Evolutionary conservation across 2,888 invertebrate species (phyloP).

Genomic region (Tenodera sinensis): DNA sequence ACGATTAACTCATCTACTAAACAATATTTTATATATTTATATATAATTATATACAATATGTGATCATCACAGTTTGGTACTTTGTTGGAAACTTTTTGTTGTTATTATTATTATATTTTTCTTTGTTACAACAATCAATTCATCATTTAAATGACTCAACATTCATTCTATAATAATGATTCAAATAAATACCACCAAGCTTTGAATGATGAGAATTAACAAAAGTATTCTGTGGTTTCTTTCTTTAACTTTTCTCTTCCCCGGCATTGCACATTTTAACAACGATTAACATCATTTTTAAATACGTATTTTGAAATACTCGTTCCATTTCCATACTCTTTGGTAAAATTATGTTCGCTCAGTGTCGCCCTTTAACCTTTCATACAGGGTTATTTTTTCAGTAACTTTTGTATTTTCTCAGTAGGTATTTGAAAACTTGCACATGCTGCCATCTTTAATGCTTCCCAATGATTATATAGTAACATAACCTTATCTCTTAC

Average conservation of each 20-base stretch:
- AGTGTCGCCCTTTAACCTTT: background rate
- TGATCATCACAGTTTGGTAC: slow-evolving; percentile 32
- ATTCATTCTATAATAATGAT: background rate
- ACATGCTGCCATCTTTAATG: background rate
- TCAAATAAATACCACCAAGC: background rate
- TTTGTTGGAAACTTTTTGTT: slow-evolving; percentile 18
- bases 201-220: background rate
- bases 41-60: slow-evolving; percentile 22
- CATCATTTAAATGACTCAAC: background rate
- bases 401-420: background rate
- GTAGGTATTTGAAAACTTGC: background rate
- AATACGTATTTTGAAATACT: background rate
- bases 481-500: too few species aligned
- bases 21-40: background rate
- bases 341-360: slow-evolving; percentile 17
- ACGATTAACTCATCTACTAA: background rate
- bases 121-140: slow-evolving; percentile 4
- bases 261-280: background rate
- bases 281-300: background rate
- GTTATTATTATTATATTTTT: slow-evolving; percentile 3
- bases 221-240: background rate
- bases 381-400: background rate
- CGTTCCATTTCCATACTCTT: background rate
- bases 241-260: background rate
- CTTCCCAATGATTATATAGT: too few species aligned